These are phyloP conservation scores for Drosophila pectinifera DNA, from an alignment of 1,140 invertebrate genomes.

Conservation along the genomic window DNA sequence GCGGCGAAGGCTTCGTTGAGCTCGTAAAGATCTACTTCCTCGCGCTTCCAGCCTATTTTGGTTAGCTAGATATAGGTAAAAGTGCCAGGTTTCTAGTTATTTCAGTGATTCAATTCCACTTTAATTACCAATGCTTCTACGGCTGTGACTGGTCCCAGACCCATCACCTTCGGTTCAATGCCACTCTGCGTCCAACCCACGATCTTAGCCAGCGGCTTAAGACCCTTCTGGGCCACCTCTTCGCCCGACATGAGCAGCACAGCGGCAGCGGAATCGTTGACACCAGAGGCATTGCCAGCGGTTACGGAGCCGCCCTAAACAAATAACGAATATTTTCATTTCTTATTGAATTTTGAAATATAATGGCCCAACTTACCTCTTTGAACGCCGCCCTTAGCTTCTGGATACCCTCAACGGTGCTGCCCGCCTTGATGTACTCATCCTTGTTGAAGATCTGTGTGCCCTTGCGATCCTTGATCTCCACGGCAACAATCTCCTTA, in stretches of 20 bases:
- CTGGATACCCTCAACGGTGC: slow-evolving; percentile 87
- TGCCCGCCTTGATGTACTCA: slow-evolving; percentile 89
- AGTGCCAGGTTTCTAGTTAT: too few relatives aligned
- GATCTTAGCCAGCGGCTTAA: slow-evolving; percentile 88
- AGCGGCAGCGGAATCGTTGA: slow-evolving; percentile 95
- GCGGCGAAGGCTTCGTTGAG: slow-evolving; percentile 95
- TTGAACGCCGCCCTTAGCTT: slow-evolving; percentile 89
- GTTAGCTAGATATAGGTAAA: too few relatives aligned
- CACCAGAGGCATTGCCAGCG: slow-evolving; percentile 92
- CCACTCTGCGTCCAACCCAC: slow-evolving; percentile 89
- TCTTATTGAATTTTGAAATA: neutral
- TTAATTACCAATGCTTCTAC: slow-evolving; percentile 88
- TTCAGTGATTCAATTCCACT: neutral
- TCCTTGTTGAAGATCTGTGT: slow-evolving; percentile 87
- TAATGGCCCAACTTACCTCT: slow-evolving; percentile 53
- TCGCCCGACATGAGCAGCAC: slow-evolving; percentile 89
- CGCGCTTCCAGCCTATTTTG: slow-evolving; percentile 92
- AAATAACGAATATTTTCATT: slow-evolving; percentile 12
- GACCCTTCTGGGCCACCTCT: slow-evolving; percentile 85
- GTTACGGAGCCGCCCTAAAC: slow-evolving; percentile 89
- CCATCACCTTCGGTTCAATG: slow-evolving; percentile 91
- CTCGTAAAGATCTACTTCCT: slow-evolving; percentile 95
- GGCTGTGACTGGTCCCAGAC: slow-evolving; percentile 90
- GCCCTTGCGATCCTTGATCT: slow-evolving; percentile 86
- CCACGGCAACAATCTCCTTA: slow-evolving; percentile 90